Evolutionary conservation across 1,140 invertebrate species (phyloP).

Genomic region (Magallana ariakensis): DNA sequence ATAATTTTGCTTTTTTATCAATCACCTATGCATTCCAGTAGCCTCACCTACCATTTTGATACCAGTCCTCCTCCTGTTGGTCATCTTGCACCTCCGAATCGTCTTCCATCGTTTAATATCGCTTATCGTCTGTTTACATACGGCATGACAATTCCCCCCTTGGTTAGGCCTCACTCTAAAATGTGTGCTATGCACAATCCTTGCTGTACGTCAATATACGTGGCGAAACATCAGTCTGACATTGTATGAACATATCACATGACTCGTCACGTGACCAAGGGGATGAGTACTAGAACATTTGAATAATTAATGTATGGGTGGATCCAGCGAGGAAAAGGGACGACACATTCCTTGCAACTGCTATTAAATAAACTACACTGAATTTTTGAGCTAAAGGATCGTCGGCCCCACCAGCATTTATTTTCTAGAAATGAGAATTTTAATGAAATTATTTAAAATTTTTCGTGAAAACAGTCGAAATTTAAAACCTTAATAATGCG

Average conservation of each 20-base stretch:
- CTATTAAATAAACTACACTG: too few relatives aligned
- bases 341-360: too few relatives aligned
- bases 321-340: too few relatives aligned
- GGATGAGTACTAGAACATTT: background rate
- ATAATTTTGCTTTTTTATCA: background rate
- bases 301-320: too few relatives aligned
- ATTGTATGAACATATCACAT: background rate
- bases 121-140: background rate
- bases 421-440: too few relatives aligned
- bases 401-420: too few relatives aligned
- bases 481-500: too few relatives aligned
- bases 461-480: too few relatives aligned
- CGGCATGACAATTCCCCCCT: background rate
- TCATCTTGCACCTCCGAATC: constrained; percentile 8
- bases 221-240: constrained; percentile 32
- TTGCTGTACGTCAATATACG: constrained; percentile 21
- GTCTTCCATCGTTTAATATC: background rate
- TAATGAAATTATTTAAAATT: too few relatives aligned
- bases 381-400: too few relatives aligned
- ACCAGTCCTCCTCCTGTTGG: constrained; percentile 18
- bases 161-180: constrained; percentile 2
- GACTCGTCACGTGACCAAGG: constrained; percentile 1
- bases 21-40: too few relatives aligned
- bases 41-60: constrained; percentile 10
- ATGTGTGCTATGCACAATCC: constrained; percentile 21